Evolutionary conservation across 2,888 invertebrate species (phyloP).

Genomic region (Sipha maydis): DNA sequence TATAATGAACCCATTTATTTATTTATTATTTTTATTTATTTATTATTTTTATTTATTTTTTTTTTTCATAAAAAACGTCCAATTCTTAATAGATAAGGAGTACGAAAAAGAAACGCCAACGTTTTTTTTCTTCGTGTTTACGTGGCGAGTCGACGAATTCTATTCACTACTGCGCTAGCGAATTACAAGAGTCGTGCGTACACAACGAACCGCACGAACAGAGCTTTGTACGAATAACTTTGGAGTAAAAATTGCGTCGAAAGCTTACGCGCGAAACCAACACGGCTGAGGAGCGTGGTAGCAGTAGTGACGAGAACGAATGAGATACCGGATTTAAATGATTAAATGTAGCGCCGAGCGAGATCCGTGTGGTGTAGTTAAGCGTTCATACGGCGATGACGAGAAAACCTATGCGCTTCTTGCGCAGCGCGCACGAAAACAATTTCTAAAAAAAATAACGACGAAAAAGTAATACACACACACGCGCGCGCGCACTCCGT

Average conservation of each 20-base stretch:
- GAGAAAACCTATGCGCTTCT: background rate
- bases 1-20: too few relatives aligned
- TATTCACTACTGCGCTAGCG: background rate
- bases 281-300: too few relatives aligned
- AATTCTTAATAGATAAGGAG: background rate
- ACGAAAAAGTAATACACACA: background rate
- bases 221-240: background rate
- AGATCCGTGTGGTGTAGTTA: too few relatives aligned
- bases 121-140: background rate
- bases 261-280: background rate
- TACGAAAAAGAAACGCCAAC: background rate
- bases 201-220: background rate
- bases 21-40: too few relatives aligned
- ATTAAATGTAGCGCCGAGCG: too few relatives aligned
- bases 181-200: too few relatives aligned
- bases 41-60: too few relatives aligned
- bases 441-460: background rate
- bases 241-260: conserved; percentile 7
- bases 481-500: background rate
- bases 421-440: background rate
- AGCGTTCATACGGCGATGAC: background rate
- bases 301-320: too few relatives aligned
- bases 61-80: too few relatives aligned
- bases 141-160: background rate
- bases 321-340: background rate